These are phyloP conservation scores for Coregonus ussuriensis DNA, from an alignment of 2,797 vertebrate species.

Conservation along the genomic window DNA sequence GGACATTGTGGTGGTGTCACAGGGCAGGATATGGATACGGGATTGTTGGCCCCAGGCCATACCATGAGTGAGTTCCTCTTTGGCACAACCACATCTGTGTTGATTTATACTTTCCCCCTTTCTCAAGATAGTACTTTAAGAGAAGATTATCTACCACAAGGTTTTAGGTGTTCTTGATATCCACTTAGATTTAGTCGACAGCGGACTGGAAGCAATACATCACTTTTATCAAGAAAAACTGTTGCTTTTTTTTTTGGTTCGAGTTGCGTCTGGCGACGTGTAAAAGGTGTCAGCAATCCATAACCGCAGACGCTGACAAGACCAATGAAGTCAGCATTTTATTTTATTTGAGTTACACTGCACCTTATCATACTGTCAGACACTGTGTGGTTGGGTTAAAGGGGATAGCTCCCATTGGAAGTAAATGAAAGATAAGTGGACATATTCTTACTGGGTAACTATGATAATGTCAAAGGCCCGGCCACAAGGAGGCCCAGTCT, in stretches of 20 bases:
- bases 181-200: conserved; percentile 25
- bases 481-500: conserved; percentile 15
- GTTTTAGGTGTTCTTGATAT: no score
- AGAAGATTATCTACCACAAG: no score
- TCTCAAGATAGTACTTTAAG: no score
- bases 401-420: background rate
- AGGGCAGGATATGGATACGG: conserved; percentile 13
- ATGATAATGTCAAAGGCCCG: conserved; percentile 2
- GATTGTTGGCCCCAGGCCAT: conserved; percentile 2
- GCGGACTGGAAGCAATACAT: conserved; percentile 20
- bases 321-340: conserved; percentile 28
- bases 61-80: no score
- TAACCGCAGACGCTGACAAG: conserved; percentile 25
- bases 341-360: conserved; percentile 14
- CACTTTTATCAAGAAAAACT: conserved; percentile 14
- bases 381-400: conserved; percentile 11
- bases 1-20: conserved; percentile 21
- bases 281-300: conserved; percentile 15
- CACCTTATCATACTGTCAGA: conserved; percentile 3
- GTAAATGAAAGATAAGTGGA: background rate
- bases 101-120: background rate
- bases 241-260: background rate
- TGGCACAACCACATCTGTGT: no score
- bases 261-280: conserved; percentile 10
- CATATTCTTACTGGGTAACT: conserved; percentile 17